Base-by-base conservation (phyloP, 2,797 vertebrate species). In the Antrozous pallidus region DNA sequence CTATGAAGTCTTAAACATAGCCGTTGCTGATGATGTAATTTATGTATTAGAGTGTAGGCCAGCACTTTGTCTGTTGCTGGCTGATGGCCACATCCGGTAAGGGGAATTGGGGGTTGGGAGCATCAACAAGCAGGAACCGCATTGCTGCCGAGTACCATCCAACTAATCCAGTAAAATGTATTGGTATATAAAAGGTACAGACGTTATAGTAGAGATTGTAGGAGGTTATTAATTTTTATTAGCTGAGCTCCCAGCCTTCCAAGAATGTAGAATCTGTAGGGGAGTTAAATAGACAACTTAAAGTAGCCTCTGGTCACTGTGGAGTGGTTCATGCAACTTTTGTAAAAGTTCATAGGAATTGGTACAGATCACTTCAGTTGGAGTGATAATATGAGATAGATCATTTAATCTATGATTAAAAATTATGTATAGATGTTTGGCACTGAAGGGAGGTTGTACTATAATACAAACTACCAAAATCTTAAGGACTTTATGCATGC, bases 401-500 rank as follows among this genome's bases (percentile, higher is more conserved):
- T 63, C 31, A 75, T 83, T 96, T 95, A 20, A 93, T 61, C 40
- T 67, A 73, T 73, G 8, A 82, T 85, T 83, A 91, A 77, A 85
- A 94, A 83, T 90, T 87, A 73, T 73, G 90, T 92, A 36, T 84
- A 92, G 70, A 73, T n/a, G 84, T 90, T 93, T 95, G 89, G 75
- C 88, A 80, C 54, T 49, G 61, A 94, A 79, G 47, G 54, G 69
- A 87, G 9, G 40, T 80, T 91, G 16, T 82, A 22, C 78, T 90
- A 94, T 95, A 93, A 67, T 94, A 81, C 24, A 54, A 54, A 90
- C 80, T 93, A 51, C 45, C 51, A 86, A 85, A 71, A 82, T 96
- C 58, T 82, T 75, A 87, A 82, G 56, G 61, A 79, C 40, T 82
- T 90, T 24, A 88, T 58, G 8, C 8, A 10, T 83, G 33, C 79